Percentiles rank a stretch among this genome's conserved stretches.
Conservation (phyloP, 2,113 vertebrate genomes). For the Xyliphius kryptos region DNA sequence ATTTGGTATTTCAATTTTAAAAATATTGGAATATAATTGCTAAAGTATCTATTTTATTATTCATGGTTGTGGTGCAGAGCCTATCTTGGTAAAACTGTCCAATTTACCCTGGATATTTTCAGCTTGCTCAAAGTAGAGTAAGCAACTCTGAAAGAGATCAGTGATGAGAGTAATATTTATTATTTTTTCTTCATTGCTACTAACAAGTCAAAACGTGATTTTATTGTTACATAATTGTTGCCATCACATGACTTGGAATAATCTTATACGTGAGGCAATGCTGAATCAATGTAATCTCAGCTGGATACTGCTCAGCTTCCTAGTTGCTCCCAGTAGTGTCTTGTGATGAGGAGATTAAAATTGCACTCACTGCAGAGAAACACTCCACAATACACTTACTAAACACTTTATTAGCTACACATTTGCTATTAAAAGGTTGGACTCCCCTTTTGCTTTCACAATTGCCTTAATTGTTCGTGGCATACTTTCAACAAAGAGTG, state of each 20-base stretch:
- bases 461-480: no score
- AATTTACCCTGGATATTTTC: neutral
- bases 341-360: slow-evolving; percentile 1
- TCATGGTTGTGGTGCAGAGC: neutral
- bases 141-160: neutral
- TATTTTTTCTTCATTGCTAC: neutral
- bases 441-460: no score
- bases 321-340: slow-evolving; percentile 1
- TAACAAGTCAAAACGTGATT: neutral
- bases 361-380: neutral
- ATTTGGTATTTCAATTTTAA: neutral
- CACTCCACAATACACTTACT: no score
- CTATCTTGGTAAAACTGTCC: neutral
- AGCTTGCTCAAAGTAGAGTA: no score
- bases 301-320: neutral
- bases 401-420: no score
- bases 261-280: neutral
- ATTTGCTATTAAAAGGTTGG: no score
- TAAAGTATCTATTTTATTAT: neutral
- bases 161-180: neutral
- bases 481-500: no score
- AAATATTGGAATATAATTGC: neutral
- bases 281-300: neutral
- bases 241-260: neutral
- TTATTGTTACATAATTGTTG: neutral